Evolutionary conservation across 2,113 vertebrate species (phyloP).

Genomic region (Pseudopipra pipra): DNA sequence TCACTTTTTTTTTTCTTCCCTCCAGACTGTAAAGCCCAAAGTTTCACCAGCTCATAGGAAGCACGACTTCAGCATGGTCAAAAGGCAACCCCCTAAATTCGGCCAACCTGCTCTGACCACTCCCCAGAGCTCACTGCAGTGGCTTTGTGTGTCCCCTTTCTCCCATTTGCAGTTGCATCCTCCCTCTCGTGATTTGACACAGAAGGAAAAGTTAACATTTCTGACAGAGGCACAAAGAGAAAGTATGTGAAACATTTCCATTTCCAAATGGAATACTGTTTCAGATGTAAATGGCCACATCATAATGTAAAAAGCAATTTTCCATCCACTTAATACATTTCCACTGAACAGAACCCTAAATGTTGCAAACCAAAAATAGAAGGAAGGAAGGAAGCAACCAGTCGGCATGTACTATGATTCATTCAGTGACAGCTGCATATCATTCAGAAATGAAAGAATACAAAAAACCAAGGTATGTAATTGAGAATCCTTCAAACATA

Average conservation of each 20-base stretch:
- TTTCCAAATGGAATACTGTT: not conserved
- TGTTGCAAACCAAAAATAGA: conserved; percentile 24
- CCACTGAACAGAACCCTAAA: conserved; percentile 14
- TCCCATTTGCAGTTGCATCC: not conserved
- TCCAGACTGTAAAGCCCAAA: not conserved
- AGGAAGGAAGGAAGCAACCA: not conserved
- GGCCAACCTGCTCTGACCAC: rapidly evolving
- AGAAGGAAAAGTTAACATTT: not conserved
- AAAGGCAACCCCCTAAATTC: not conserved
- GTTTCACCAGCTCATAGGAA: not conserved
- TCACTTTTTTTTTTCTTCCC: not conserved
- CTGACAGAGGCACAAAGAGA: not conserved
- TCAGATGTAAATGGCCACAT: not conserved
- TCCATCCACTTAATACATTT: conserved; percentile 3
- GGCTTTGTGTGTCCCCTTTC: not conserved
- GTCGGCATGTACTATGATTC: not conserved
- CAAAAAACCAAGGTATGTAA: conserved; percentile 11
- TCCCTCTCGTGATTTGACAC: rapidly evolving
- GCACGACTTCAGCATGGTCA: not conserved
- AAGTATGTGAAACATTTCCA: not conserved
- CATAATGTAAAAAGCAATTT: not conserved
- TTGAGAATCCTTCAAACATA: conserved; percentile 3
- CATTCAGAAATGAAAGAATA: conserved; percentile 50
- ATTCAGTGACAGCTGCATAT: not conserved
- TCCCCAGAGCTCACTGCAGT: not conserved